Percentiles rank a stretch among this genome's conserved stretches.
Evolutionary conservation across 2,113 vertebrate species (phyloP).

Genomic region (Orycteropus afer): DNA sequence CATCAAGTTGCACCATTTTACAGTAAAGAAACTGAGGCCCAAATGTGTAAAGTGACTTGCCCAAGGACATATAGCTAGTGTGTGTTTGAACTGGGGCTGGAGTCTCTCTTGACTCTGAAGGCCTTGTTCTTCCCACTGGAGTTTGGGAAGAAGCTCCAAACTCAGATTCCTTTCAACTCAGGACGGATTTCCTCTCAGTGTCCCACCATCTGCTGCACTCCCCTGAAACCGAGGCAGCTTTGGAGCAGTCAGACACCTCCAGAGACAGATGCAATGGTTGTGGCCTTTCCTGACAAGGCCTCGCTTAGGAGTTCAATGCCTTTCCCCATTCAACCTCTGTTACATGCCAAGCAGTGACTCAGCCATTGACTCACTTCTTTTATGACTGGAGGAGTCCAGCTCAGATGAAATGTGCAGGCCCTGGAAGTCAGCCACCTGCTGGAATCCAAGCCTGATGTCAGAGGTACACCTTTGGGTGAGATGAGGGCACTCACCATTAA

Average conservation of each 20-base stretch:
- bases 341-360: constrained; percentile 77
- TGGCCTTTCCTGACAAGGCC: constrained; percentile 39
- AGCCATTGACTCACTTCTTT: constrained; percentile 83
- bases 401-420: constrained; percentile 57
- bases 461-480: not conserved
- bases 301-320: constrained; percentile 64
- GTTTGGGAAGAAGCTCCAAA: not conserved
- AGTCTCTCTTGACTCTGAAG: not conserved
- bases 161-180: not conserved
- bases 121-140: not conserved
- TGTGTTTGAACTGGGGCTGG: not conserved
- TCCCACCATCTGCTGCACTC: not conserved
- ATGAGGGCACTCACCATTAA: not conserved
- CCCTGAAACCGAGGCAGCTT: fast-evolving
- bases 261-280: constrained; percentile 32
- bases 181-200: not conserved
- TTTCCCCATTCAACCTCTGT: constrained; percentile 69
- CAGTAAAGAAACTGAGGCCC: not conserved
- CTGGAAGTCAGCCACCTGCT: constrained; percentile 71
- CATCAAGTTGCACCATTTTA: not conserved
- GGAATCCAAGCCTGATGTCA: not conserved
- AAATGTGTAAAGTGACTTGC: not conserved
- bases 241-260: not conserved
- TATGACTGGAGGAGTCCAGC: constrained; percentile 72
- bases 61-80: not conserved